A percentile compares a stretch with the other conserved stretches of the same genome.
Conservation (phyloP, 2,888 invertebrate genomes). For the Encarsia formosa region DNA sequence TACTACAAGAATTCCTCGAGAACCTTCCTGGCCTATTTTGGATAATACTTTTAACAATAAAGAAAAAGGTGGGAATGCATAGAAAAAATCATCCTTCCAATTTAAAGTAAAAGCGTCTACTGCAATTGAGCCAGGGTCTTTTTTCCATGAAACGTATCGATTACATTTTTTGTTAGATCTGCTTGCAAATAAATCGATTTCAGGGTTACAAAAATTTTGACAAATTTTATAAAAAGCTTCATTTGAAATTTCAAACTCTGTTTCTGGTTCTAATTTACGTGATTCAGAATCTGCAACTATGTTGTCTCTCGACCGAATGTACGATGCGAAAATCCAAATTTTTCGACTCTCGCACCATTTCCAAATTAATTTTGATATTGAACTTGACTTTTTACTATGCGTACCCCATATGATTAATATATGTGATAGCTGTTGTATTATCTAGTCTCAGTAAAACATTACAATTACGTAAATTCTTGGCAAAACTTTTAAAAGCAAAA, state of each 20-base stretch:
- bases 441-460: constrained; percentile 29
- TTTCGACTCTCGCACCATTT: constrained; percentile 19
- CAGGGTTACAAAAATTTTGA: constrained; percentile 4
- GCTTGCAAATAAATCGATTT: constrained; percentile 23
- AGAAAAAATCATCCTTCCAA: constrained; percentile 12
- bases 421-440: constrained; percentile 31
- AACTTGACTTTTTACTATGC: constrained; percentile 20
- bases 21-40: constrained; percentile 11
- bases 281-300: constrained; percentile 32
- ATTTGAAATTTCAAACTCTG: constrained; percentile 23
- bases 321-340: constrained; percentile 29
- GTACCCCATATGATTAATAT: constrained; percentile 31
- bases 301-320: constrained; percentile 26
- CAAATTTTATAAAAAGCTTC: constrained; percentile 9
- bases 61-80: constrained; percentile 17
- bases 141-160: constrained; percentile 11
- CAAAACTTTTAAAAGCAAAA: constrained; percentile 1
- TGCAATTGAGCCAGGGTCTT: constrained; percentile 9
- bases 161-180: constrained; percentile 20
- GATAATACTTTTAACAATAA: constrained; percentile 9
- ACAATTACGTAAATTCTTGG: constrained; percentile 8
- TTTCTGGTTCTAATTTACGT: constrained; percentile 25
- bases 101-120: constrained; percentile 24
- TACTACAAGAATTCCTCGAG: background rate
- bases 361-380: constrained; percentile 27